Percentiles rank a stretch among this genome's conserved stretches.
Conservation (phyloP, 2,113 vertebrate genomes). For the chimpanzee (Pan troglodytes) region DNA sequence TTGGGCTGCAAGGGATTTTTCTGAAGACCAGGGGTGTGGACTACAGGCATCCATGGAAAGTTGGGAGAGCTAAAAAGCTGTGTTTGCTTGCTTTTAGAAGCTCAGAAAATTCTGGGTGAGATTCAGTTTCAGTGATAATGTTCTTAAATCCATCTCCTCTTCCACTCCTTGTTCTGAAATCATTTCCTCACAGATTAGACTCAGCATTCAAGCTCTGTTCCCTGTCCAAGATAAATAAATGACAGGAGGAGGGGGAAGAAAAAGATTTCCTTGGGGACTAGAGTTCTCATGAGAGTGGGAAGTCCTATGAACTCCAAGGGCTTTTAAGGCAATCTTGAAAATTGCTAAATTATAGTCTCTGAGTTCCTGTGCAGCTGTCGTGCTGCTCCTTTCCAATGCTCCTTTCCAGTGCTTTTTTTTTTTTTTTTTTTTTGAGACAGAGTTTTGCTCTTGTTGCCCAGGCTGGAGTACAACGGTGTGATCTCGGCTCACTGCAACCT, state of each 20-base stretch:
- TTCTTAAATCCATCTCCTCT: neutral
- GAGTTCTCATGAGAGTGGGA: neutral
- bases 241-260: neutral
- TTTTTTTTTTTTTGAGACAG: too few relatives aligned
- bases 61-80: neutral
- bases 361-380: neutral
- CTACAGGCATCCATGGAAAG: neutral
- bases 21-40: neutral
- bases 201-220: constrained; percentile 6
- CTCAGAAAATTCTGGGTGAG: constrained; percentile 9
- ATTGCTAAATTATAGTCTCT: constrained; percentile 2
- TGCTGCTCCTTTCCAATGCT: neutral
- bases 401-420: too few relatives aligned
- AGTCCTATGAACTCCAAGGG: neutral
- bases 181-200: constrained; percentile 7
- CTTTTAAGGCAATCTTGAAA: neutral
- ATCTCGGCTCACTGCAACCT: too few relatives aligned
- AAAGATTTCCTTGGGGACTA: neutral
- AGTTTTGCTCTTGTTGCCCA: too few relatives aligned
- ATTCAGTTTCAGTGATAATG: neutral
- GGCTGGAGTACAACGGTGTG: too few relatives aligned
- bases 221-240: constrained; percentile 53
- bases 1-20: neutral
- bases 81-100: constrained; percentile 11
- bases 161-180: constrained; percentile 24